These are phyloP conservation scores for Tenebrosternarchus preto DNA, from an alignment of 2,113 vertebrate genomes.

Conservation along the genomic window DNA sequence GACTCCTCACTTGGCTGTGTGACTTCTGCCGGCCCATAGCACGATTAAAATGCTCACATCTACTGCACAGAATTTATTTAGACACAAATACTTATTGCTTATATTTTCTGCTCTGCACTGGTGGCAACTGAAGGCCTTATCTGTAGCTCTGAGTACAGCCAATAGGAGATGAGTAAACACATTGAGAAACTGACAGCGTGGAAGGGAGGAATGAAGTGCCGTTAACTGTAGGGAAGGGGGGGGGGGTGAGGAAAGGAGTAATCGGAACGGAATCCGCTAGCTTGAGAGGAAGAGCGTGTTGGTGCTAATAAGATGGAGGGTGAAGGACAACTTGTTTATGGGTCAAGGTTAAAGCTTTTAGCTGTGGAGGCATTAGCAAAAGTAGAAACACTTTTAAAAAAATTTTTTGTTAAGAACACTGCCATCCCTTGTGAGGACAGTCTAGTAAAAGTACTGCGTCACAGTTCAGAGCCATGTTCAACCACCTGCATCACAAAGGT, in stretches of 20 bases:
- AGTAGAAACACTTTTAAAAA: neutral
- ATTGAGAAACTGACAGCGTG: constrained; percentile 12
- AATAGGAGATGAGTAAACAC: constrained; percentile 4
- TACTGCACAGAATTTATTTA: constrained; percentile 30
- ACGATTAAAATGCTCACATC: constrained; percentile 8
- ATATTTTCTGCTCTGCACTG: constrained; percentile 16
- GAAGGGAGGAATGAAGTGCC: neutral
- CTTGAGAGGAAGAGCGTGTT: neutral
- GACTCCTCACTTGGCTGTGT: constrained; percentile 20
- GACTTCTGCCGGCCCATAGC: constrained; percentile 29
- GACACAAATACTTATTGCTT: constrained; percentile 29
- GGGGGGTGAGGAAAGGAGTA: neutral
- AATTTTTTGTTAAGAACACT: neutral
- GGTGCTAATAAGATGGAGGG: neutral
- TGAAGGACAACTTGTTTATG: neutral
- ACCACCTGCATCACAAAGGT: too few species aligned
- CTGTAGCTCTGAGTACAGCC: neutral
- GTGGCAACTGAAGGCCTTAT: constrained; percentile 9
- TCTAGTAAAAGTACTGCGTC: neutral
- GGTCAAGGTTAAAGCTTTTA: neutral
- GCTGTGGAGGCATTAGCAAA: neutral
- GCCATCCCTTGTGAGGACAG: neutral
- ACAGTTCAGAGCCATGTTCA: too few species aligned
- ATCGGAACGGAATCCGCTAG: neutral
- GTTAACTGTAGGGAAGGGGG: neutral